phyloP scores from a whole-genome alignment of 2,888 invertebrate genomes.

The Temnothorax ravouxi region DNA sequence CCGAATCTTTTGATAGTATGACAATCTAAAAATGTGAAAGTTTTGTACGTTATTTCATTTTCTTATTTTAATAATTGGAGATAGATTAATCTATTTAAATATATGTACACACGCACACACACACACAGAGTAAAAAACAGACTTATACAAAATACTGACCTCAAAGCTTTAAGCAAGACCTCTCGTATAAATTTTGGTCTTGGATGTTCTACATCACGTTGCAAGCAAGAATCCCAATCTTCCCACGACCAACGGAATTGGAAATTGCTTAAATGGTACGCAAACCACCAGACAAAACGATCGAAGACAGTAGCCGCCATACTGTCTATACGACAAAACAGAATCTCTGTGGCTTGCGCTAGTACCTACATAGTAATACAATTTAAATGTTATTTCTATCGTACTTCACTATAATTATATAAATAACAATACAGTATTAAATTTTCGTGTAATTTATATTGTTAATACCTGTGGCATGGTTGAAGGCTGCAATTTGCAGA shows the following conservation, averaged over 20 bases:
- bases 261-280: slow-evolving; percentile 99
- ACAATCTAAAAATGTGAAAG: slow-evolving; percentile 89
- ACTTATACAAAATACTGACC: slow-evolving; percentile 89
- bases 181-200: slow-evolving; percentile 98
- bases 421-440: slow-evolving; percentile 11
- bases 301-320: slow-evolving; percentile 99
- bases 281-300: slow-evolving; percentile 98
- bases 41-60: slow-evolving; percentile 12
- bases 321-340: slow-evolving; percentile 97
- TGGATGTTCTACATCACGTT: slow-evolving; percentile 95
- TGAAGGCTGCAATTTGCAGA: slow-evolving; percentile 98
- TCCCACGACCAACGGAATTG: slow-evolving; percentile 99
- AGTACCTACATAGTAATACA: slow-evolving; percentile 88
- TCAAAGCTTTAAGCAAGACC: slow-evolving; percentile 95
- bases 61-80: neutral
- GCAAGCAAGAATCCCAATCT: slow-evolving; percentile 96
- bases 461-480: slow-evolving; percentile 95
- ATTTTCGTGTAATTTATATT: slow-evolving; percentile 14
- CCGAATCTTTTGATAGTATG: slow-evolving; percentile 97
- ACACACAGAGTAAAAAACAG: neutral
- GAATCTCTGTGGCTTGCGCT: slow-evolving; percentile 98
- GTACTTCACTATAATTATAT: neutral
- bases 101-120: neutral
- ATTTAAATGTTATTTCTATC: slow-evolving; percentile 17
- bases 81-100: neutral